Evolutionary conservation across 1,140 invertebrate species (phyloP), one percentile per base, ranked within the genome.

Genomic region (Mylabris phalerata): DNA sequence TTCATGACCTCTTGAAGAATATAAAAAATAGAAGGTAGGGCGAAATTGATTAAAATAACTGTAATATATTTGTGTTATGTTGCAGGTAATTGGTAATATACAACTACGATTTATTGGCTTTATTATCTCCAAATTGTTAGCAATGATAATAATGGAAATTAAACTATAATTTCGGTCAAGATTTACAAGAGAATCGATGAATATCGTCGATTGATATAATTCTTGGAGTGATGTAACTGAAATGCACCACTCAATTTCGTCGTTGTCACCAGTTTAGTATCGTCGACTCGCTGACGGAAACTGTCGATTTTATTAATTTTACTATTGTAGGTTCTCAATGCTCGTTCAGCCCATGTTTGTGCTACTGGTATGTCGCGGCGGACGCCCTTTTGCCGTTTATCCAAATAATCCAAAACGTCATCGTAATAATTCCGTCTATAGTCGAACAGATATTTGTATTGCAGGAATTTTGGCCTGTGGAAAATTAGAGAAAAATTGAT

Each of bases 351-450:
- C 90, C 89, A 92, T 43, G 88, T 89, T 72, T 90, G 84, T 2
- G 89, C 81, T 46, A 82, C 78, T 2, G 89, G 89, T 38, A 80
- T 79, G 54, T 90, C 88, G 11, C 83, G 78, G 1, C 74, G 73
- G 3, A 87, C 71, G 2, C 89, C 89, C 61, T 78, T 79, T 67
- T 85, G 82, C 50, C 87, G 81, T 67, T 84, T 83, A 69, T 92
- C 85, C 73, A 92, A 75, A 74, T 85, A 92, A 63, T 87, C 85
- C 67, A 92, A 89, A 40, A 89, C 82, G 66, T 91, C 88, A 69
- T 91, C 82, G 72, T 92, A 92, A 73, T 92, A 92, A 74, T 88
- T 89, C 73, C 84, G 80, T 74, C 84, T 82, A 75, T 90, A 92
- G 69, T 90, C 84, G 74, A 89, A 89, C 69, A 90, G 78, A 69